Base-by-base conservation (phyloP, 2,888 invertebrate genomes). In the Morpho helenor region DNA sequence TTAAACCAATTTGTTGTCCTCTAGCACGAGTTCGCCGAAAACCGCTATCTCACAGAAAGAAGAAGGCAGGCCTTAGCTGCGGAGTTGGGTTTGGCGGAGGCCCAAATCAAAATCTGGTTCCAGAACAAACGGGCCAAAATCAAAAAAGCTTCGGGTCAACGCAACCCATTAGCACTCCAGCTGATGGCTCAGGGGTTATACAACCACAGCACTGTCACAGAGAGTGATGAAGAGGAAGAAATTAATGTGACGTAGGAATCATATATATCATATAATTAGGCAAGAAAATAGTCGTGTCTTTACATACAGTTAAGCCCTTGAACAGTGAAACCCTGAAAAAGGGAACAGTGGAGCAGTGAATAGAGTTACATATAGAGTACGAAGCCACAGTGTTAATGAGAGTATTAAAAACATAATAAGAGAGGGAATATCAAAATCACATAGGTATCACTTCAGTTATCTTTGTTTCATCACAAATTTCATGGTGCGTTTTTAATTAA, bases 81-180 rank as follows among this genome's bases (percentile, higher is more conserved):
- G 5, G 98, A 98, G 74, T 91, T 99, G 60, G 96, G 97, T 0
- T 92, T 99, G 61, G 98, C 98, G 72, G 99, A 99, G 83, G 97
- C 98, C 0, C 99, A 99, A 89, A 99, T 97, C 80, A 98, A 98
- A 92, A 98, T 98, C 82, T 98, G 97, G 98, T 97, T 98, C 91
- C 97, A 98, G 91, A 98, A 98, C 90, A 98, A 98, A 82, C 92
- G 98, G 10, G 99, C 99, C 65, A 98, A 98, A 90, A 95, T 98
- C 82, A 99, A 99, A 92, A 98, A 98, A 80, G 93, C 96, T 0
- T 94, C 94, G 0, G 97, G 97, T 0, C 94, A 95, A 68, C 94
- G 96, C 74, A 96, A 97, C 83, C 95, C 96, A 0, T 87, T 98
- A 57, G 98, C 98, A 0, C 77, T 97, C 58, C 97, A 97, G 75